Conservation (phyloP, 2,113 vertebrate genomes). For the Butorides virescens region DNA sequence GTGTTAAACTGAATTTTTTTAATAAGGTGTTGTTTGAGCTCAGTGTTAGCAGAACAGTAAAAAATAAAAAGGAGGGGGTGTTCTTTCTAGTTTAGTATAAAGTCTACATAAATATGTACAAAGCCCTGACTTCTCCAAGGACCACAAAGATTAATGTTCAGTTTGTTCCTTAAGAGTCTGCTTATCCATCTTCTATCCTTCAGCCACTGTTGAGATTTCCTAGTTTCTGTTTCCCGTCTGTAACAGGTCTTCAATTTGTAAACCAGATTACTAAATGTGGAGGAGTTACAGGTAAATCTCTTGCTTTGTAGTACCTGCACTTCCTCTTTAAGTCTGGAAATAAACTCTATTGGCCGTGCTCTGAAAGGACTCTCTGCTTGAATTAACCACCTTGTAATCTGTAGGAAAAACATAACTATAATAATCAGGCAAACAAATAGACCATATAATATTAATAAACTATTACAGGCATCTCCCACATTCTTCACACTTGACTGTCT, state of each 20-base stretch:
- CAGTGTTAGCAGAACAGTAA: background rate
- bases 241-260: background rate
- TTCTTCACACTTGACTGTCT: constrained; percentile 18
- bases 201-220: background rate
- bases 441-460: constrained; percentile 22
- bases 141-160: background rate
- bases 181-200: background rate
- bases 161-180: background rate
- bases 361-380: background rate
- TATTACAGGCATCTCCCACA: background rate
- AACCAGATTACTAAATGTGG: background rate
- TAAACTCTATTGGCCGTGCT: background rate
- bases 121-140: background rate
- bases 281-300: background rate
- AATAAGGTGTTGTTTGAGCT: background rate
- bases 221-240: background rate
- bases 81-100: background rate
- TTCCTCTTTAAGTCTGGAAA: background rate
- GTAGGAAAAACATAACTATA: background rate
- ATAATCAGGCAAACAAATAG: background rate
- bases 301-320: background rate
- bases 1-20: background rate
- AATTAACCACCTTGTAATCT: background rate
- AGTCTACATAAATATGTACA: background rate
- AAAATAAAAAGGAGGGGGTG: rapidly evolving